Base-by-base conservation (phyloP, 1,140 invertebrate genomes). In the Drosophila elegans region DNA sequence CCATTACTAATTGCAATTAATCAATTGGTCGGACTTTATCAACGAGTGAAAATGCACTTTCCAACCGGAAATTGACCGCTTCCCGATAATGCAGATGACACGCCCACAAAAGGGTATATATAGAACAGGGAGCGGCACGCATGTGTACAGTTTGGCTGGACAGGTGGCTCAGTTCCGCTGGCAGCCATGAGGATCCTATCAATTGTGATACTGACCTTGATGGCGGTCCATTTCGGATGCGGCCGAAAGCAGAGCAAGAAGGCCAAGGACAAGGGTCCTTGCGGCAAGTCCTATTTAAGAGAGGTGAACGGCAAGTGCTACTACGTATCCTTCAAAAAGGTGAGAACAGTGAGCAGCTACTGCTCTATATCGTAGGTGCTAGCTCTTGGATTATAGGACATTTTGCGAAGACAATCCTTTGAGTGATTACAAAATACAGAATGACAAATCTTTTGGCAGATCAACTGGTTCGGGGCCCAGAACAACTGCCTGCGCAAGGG, bases 401-500 rank as follows among this genome's bases (percentile, higher is more conserved):
- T 1, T 21, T 21, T 21, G n/a, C 16, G 16, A 21, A 21, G 16
- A 21, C 16, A 21, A 1, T 21, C 6, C 12, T 7, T n/a, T 7
- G 5, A 5, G 12, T 32, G 29, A 32, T 32, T 5, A n/a, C 5
- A n/a, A 2, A 39, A 39, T 16, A 16, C 16, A 21, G 16, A 21
- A 21, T 44, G n/a, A 9, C 9, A 16, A 49, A 32, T n/a, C 4
- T 34, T 7, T 34, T 41, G 54, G 29, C 55, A 88, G 84, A 54
- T 88, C 32, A 88, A 71, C 41, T 88, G 84, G 84, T 88, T 78
- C 53, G 84, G 84, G 0, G 83, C 83, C 3, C 76, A 80, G 42
- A 88, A 88, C 53, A 88, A 82, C 51, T 92, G 95, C 94, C 93
- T 96, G 95, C 7, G 97, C 94, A 42, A 95, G 96, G 44, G 93